Evolutionary conservation across 2,888 invertebrate genomes (phyloP).

Genomic region (Lumbricus terrestris): DNA sequence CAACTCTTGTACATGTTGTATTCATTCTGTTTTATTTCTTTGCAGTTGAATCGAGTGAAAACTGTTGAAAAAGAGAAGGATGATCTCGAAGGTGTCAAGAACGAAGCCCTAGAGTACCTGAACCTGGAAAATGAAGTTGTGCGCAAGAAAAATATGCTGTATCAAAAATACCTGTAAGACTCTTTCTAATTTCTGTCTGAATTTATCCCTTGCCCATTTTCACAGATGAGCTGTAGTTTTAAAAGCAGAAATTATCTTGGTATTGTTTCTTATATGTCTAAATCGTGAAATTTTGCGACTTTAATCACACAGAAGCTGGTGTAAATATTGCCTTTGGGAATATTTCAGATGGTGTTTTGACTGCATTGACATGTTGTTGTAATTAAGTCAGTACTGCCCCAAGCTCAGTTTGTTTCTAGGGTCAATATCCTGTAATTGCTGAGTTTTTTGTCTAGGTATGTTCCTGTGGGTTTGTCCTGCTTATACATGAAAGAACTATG

Average conservation of each 20-base stretch:
- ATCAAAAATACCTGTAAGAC: slow-evolving; percentile 64
- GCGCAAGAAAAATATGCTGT: slow-evolving; percentile 70
- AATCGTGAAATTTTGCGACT: not conserved
- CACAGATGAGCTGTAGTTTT: not conserved
- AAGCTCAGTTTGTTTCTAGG: no score
- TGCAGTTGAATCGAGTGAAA: slow-evolving; percentile 74
- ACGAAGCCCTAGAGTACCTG: slow-evolving; percentile 67
- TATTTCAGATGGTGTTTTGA: not conserved
- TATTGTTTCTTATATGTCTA: no score
- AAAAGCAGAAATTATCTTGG: not conserved
- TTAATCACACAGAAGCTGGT: not conserved
- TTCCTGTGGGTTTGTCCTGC: not conserved
- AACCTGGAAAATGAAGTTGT: slow-evolving; percentile 76
- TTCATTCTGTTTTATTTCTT: slow-evolving; percentile 31
- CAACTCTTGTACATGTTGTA: not conserved
- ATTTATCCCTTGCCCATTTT: not conserved
- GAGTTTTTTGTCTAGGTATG: no score
- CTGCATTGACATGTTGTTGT: not conserved
- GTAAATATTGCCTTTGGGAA: not conserved
- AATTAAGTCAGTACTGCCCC: not conserved
- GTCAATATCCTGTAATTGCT: no score
- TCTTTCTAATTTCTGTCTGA: not conserved
- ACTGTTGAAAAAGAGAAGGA: slow-evolving; percentile 63
- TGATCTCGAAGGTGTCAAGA: slow-evolving; percentile 59
- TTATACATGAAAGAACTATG: not conserved